phyloP scores from a whole-genome alignment of 92 coral and sea anemone species.

The Porites lobata region DNA sequence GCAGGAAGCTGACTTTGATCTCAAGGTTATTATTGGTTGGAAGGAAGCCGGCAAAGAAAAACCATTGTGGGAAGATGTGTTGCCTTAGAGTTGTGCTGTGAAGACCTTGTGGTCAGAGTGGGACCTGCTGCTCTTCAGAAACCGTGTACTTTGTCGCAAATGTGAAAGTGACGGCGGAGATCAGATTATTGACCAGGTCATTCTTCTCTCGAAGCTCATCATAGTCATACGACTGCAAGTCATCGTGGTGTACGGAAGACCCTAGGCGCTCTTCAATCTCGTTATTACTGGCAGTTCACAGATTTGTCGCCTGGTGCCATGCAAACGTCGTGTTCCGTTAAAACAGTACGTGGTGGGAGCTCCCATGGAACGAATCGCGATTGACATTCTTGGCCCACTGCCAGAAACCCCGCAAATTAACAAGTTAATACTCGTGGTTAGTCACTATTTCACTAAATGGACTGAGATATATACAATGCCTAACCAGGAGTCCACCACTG shows the following conservation, averaged over 20 bases:
- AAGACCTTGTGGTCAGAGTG: conserved; percentile 15
- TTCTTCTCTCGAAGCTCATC: conserved; percentile 22
- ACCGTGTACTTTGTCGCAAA: background rate
- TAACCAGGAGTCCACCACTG: background rate
- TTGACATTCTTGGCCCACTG: conserved; percentile 77
- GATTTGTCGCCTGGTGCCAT: no score
- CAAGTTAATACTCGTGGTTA: conserved; percentile 59
- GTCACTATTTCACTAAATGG: conserved; percentile 81
- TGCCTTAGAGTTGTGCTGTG: no score
- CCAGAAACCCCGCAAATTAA: conserved; percentile 63
- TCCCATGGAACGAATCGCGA: conserved; percentile 69
- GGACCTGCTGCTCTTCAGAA: background rate
- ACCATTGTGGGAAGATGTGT: background rate
- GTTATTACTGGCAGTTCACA: no score
- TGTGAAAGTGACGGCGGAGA: background rate
- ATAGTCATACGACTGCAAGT: no score
- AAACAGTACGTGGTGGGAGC: background rate
- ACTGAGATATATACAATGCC: conserved; percentile 68
- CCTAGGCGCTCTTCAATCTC: background rate
- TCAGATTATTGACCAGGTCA: background rate
- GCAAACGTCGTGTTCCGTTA: background rate
- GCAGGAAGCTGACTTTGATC: background rate
- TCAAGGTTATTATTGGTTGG: background rate
- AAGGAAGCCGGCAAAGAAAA: background rate
- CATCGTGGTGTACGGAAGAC: background rate